These are phyloP conservation scores for Timandra comae DNA, from an alignment of 2,888 invertebrate genomes.

Conservation along the genomic window DNA sequence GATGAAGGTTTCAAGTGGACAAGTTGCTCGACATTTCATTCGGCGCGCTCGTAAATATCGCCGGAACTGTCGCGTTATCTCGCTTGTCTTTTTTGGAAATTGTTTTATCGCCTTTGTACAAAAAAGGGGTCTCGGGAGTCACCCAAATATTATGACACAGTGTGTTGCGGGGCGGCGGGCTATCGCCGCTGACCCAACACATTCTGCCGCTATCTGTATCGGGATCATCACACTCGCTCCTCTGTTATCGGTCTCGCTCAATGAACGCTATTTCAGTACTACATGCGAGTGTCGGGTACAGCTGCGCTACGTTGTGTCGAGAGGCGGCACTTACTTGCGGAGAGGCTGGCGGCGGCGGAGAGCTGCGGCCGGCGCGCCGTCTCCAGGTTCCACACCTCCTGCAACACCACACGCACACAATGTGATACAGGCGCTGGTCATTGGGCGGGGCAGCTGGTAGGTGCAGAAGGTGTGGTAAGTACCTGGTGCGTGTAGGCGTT, in stretches of 20 bases:
- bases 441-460: not conserved
- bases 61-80: constrained; percentile 39
- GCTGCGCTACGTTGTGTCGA: not conserved
- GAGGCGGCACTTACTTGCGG: constrained; percentile 81
- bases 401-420: too few relatives aligned
- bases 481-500: constrained; percentile 52
- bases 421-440: constrained; percentile 3
- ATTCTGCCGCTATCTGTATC: constrained; percentile 28
- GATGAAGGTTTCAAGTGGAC: constrained; percentile 50
- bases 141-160: constrained; percentile 24
- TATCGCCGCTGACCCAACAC: constrained; percentile 43
- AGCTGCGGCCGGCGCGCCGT: constrained; percentile 66
- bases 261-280: too few relatives aligned
- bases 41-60: constrained; percentile 32
- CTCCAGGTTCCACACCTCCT: constrained; percentile 59
- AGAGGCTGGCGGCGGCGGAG: constrained; percentile 82
- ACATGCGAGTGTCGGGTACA: constrained; percentile 1
- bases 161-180: constrained; percentile 22
- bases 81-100: constrained; percentile 31
- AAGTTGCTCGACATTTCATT: constrained; percentile 19
- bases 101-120: constrained; percentile 39
- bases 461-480: constrained; percentile 2
- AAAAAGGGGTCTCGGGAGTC: constrained; percentile 26
- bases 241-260: too few relatives aligned
- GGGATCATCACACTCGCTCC: constrained; percentile 23